Percentiles rank a stretch among this genome's conserved stretches.
phyloP scores from a whole-genome alignment of 1,140 invertebrate genomes.

The Pantala flavescens region DNA sequence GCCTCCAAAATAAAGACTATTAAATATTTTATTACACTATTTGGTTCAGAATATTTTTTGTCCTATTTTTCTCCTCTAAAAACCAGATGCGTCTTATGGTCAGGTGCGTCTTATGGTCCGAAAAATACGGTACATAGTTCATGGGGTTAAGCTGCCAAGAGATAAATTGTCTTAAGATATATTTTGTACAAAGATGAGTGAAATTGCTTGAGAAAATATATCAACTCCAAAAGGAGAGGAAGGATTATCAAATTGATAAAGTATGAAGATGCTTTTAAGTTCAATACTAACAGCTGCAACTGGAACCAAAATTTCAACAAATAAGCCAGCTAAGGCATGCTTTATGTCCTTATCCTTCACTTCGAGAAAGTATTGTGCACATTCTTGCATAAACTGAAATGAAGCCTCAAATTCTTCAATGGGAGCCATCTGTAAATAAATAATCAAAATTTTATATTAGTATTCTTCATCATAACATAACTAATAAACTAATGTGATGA shows the following conservation, averaged over 20 bases:
- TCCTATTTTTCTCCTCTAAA: no score
- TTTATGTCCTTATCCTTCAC: constrained; percentile 98
- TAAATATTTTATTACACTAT: no score
- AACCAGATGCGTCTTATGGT: no score
- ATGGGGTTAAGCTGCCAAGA: no score
- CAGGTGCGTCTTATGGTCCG: no score
- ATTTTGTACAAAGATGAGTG: no score
- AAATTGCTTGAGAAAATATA: no score
- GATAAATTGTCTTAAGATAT: no score
- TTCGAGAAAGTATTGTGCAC: constrained; percentile 96
- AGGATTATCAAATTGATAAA: neutral
- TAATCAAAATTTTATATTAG: neutral
- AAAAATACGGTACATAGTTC: no score
- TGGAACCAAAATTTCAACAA: constrained; percentile 97
- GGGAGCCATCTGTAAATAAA: constrained; percentile 77
- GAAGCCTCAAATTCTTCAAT: constrained; percentile 99
- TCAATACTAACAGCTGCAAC: constrained; percentile 82
- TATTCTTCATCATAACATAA: neutral
- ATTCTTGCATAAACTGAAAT: constrained; percentile 97
- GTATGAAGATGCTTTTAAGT: constrained; percentile 10
- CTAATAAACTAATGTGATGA: neutral
- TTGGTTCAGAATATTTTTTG: no score
- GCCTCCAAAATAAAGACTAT: no score
- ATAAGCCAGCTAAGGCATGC: constrained; percentile 92
- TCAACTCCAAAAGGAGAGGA: no score